Evolutionary conservation across 2,888 invertebrate species (phyloP).

Genomic region (Cataglyphis altisquamis): DNA sequence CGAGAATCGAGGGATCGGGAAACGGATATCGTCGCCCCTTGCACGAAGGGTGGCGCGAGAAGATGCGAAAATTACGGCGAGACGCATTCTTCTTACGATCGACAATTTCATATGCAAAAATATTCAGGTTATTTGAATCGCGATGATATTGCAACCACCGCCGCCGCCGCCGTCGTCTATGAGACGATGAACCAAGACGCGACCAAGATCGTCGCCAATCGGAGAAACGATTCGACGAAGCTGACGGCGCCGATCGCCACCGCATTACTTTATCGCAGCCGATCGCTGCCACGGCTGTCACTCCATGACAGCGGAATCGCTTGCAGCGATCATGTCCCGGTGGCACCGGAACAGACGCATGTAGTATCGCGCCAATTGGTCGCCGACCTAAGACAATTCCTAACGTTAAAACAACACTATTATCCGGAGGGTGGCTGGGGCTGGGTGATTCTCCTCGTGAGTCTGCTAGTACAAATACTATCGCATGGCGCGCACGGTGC

Average conservation of each 20-base stretch:
- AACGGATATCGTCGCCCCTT: slow-evolving; percentile 12
- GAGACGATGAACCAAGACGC: slow-evolving; percentile 31
- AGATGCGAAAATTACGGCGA: slow-evolving; percentile 64
- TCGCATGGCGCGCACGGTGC: slow-evolving; percentile 92
- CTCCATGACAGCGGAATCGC: slow-evolving; percentile 88
- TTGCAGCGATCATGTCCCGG: slow-evolving; percentile 77
- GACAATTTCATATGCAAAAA: slow-evolving; percentile 53
- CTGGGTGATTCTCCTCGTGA: slow-evolving; percentile 92
- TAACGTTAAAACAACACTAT: slow-evolving; percentile 92
- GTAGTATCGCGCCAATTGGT: slow-evolving; percentile 85
- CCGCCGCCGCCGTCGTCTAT: background rate
- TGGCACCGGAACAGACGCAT: slow-evolving; percentile 84
- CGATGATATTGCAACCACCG: slow-evolving; percentile 23
- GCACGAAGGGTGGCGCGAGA: background rate
- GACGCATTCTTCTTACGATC: slow-evolving; percentile 24
- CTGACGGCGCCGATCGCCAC: slow-evolving; percentile 43
- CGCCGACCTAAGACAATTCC: slow-evolving; percentile 88
- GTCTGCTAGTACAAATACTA: slow-evolving; percentile 91
- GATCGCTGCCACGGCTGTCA: slow-evolving; percentile 90
- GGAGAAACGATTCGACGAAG: background rate
- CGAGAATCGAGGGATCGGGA: slow-evolving; percentile 12
- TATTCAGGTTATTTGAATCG: slow-evolving; percentile 54
- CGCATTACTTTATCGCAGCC: slow-evolving; percentile 88
- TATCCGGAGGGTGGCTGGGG: slow-evolving; percentile 97
- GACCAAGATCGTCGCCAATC: slow-evolving; percentile 18